phyloP scores from a whole-genome alignment of 2,113 vertebrate genomes.

The Chaetodon trifascialis region DNA sequence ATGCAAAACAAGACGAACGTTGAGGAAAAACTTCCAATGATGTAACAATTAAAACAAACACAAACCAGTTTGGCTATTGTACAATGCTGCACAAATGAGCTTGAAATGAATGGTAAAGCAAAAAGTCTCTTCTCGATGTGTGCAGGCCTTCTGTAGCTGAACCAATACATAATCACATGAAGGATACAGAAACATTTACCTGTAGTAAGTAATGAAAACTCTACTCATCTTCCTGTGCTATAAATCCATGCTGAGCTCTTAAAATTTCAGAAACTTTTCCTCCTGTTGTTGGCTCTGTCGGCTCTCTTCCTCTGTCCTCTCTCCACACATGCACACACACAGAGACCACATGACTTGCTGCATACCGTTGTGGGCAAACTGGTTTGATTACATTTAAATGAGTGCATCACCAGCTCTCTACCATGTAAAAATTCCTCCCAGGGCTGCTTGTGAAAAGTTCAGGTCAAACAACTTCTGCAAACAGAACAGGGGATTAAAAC shows the following conservation, averaged over 20 bases:
- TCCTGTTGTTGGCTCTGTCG: constrained; percentile 20
- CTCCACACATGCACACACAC: constrained; percentile 10
- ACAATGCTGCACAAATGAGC: not conserved
- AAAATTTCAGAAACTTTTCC: constrained; percentile 27
- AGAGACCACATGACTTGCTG: constrained; percentile 42
- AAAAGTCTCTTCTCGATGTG: not conserved
- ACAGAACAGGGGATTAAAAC: not conserved
- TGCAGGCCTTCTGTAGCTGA: not conserved
- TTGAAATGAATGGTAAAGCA: not conserved
- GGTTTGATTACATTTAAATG: constrained; percentile 59
- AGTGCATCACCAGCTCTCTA: not conserved
- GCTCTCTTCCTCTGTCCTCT: constrained; percentile 2
- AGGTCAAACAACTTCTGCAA: not conserved
- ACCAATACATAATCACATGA: not conserved
- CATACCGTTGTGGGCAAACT: constrained; percentile 54
- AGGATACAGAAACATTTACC: constrained; percentile 47
- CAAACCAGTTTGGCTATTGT: not conserved
- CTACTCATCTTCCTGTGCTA: not conserved
- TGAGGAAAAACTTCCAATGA: not conserved
- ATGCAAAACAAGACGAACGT: constrained; percentile 1
- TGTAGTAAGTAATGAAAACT: not conserved
- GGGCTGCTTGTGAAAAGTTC: not conserved
- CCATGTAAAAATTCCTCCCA: not conserved
- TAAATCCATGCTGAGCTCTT: constrained; percentile 31
- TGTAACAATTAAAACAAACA: not conserved